A percentile compares a stretch with the other conserved stretches of the same genome.
Conservation (phyloP, 37 sponge, comb jelly and placozoan species). For the Axinella damicornis region DNA sequence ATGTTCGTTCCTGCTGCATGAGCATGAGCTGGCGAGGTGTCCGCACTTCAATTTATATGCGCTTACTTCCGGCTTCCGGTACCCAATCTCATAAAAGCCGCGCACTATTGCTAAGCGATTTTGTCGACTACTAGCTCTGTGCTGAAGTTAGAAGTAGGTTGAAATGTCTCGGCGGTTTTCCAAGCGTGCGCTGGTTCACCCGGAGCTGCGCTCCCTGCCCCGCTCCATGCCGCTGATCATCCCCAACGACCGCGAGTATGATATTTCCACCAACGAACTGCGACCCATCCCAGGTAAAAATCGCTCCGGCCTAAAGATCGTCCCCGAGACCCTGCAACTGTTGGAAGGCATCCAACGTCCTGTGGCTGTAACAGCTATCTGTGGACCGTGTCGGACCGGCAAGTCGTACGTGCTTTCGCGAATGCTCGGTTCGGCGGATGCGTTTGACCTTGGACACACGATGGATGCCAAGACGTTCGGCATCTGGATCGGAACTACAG, state of each 20-base stretch:
- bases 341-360: background rate
- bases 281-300: background rate
- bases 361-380: background rate
- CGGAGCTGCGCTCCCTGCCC: background rate
- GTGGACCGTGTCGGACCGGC: slow-evolving; percentile 33
- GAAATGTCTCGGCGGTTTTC: too few relatives aligned
- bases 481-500: slow-evolving; percentile 40
- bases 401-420: slow-evolving; percentile 45
- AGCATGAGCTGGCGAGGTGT: too few relatives aligned
- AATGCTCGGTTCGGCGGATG: slow-evolving; percentile 14
- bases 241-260: slow-evolving; percentile 13
- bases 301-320: background rate
- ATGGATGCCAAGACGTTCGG: slow-evolving; percentile 25
- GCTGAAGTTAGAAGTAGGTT: too few relatives aligned
- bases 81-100: too few relatives aligned
- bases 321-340: background rate
- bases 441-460: slow-evolving; percentile 23
- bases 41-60: too few relatives aligned
- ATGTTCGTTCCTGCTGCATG: too few relatives aligned
- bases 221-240: slow-evolving; percentile 32
- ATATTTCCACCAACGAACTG: slow-evolving; percentile 1
- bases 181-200: too few relatives aligned
- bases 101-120: too few relatives aligned
- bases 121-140: too few relatives aligned
- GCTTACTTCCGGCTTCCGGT: too few relatives aligned